These are phyloP conservation scores for Coremacera marginata DNA, from an alignment of 2,888 invertebrate species.

Conservation along the genomic window DNA sequence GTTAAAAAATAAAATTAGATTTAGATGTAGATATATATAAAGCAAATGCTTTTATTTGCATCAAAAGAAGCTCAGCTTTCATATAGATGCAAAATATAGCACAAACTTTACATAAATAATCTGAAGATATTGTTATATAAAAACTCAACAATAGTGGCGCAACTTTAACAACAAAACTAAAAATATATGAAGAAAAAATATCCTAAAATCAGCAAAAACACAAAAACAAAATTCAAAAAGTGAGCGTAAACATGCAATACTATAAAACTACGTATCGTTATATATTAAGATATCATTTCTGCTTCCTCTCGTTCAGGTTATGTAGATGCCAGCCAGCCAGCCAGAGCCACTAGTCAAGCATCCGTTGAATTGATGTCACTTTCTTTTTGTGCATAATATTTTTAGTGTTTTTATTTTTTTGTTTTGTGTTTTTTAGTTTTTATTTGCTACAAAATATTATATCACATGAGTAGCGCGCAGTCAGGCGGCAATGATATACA, in stretches of 20 bases:
- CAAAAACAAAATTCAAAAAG: not conserved
- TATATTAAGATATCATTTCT: not conserved
- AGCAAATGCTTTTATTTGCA: no score
- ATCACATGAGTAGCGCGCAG: not conserved
- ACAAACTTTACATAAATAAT: no score
- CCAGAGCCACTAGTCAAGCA: no score
- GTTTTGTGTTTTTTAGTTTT: not conserved
- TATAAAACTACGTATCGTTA: not conserved
- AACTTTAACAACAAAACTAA: no score
- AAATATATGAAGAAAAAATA: no score
- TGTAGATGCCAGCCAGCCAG: not conserved
- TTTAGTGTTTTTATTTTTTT: not conserved
- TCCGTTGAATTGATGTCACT: constrained; percentile 34
- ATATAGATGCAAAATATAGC: no score
- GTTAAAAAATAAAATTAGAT: no score
- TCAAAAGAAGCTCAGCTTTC: no score
- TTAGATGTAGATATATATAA: no score
- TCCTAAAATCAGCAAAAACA: not conserved
- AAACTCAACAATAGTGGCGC: no score
- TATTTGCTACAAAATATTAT: not conserved
- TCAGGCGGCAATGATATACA: not conserved
- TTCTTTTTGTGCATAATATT: constrained; percentile 18
- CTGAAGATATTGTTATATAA: no score
- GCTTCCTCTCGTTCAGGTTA: not conserved
- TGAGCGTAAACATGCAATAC: not conserved